Base-by-base conservation (phyloP, 2,888 invertebrate species). In the Mamestra brassicae region DNA sequence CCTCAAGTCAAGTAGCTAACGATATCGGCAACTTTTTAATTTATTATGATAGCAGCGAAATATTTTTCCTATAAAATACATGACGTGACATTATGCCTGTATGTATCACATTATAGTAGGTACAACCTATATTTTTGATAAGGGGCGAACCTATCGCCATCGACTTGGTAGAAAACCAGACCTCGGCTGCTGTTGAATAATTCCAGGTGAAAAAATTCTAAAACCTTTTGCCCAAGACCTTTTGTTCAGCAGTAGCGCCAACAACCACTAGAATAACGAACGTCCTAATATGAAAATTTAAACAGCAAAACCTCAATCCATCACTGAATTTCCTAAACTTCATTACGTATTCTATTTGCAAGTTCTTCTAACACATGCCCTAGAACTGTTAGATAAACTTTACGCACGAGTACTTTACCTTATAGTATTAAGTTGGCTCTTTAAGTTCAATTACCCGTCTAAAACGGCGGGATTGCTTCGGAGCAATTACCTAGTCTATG, bases 381-480 rank as follows among this genome's bases (percentile, higher is more conserved):
- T 54, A 70, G 47, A 77, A 55, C 11, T 60, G 50, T 10, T 45
- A 11, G 11, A 45, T 65, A 52, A 78, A 82, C 55, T 72, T 74
- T 63, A 68, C 62, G 26, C 75, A 68, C 63, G 45, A 72, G 66
- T 72, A 17, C 47, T 4, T 74, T 47, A 17, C 36, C 3, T 74
- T 70, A 74, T 61, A 73, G 73, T 60, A 71, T 76, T 73, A 76
- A 79, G 68, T 79, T 71, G 45, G 55, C 68, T 71, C 73, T 83
- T 52, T 54, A 71, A 60, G 61, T 62, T 71, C 71, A 83, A 83
- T 83, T 79, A 83, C 71, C 83, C 69, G 69, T 58, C 71, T 63
- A 52, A 74, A 83, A 60, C 38, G 64, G 13, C 57, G 54, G 55
- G 34, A 76, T 76, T 69, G 76, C 71, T 71, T 76, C 10, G 17